Percentiles rank a stretch among this genome's conserved stretches.
Conservation (phyloP, 2,797 vertebrate species). For the Anniella stebbinsi region DNA sequence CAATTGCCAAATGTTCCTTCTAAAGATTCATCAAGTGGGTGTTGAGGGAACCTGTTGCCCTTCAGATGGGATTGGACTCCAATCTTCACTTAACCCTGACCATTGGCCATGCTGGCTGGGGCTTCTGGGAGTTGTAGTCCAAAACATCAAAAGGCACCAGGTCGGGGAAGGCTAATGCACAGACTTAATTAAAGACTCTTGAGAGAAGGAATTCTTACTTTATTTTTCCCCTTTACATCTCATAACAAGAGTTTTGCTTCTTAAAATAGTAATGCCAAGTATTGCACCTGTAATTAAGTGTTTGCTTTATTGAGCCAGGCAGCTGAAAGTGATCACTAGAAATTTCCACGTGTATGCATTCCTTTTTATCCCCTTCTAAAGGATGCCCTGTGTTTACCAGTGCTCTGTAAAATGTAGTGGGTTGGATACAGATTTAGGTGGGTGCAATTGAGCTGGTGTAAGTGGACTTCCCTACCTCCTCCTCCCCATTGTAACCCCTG, state of each 20-base stretch:
- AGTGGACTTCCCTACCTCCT: no score
- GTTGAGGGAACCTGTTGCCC: not conserved
- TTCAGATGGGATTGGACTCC: not conserved
- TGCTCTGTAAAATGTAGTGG: not conserved
- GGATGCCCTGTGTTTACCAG: not conserved
- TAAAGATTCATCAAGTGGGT: no score
- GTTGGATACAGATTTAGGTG: no score
- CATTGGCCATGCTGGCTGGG: not conserved
- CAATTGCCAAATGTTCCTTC: no score
- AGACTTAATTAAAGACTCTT: not conserved
- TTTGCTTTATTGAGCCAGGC: not conserved
- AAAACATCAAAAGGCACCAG: not conserved
- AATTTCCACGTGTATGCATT: not conserved
- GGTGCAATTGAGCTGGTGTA: no score
- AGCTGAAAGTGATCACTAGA: conserved; percentile 10
- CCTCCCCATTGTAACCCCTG: no score
- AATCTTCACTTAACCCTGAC: not conserved
- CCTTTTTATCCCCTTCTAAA: not conserved
- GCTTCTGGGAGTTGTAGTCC: not conserved
- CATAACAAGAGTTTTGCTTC: conserved; percentile 29
- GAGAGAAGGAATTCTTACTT: not conserved
- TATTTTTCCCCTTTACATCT: not conserved
- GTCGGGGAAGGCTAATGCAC: not conserved
- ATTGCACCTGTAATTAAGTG: conserved; percentile 9
- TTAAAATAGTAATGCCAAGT: conserved; percentile 21